Conservation (phyloP, 2,888 invertebrate genomes). For the Stegana nigrithorax region DNA sequence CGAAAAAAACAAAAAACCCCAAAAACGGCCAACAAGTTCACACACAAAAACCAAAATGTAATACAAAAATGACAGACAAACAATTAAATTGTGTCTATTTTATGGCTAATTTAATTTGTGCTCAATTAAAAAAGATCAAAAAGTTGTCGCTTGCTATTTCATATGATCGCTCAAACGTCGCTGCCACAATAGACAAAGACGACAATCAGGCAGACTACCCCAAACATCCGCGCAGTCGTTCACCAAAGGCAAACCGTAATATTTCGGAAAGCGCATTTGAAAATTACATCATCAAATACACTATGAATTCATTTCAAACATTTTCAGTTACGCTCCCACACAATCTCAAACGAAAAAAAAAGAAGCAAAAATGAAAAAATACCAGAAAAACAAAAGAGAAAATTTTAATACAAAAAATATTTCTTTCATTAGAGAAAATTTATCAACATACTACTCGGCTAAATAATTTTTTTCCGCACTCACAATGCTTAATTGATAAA, state of each 20-base stretch:
- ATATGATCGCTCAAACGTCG: background rate
- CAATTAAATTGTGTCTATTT: slow-evolving; percentile 57
- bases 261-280: slow-evolving; percentile 5
- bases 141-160: slow-evolving; percentile 36
- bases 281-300: slow-evolving; percentile 14
- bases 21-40: too few relatives aligned
- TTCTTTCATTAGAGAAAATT: background rate
- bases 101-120: slow-evolving; percentile 58
- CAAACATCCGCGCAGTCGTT: background rate
- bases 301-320: slow-evolving; percentile 9
- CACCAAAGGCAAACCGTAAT: background rate
- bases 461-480: slow-evolving; percentile 11
- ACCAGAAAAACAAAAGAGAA: background rate
- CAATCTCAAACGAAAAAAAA: too few relatives aligned
- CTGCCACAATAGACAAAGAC: background rate
- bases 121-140: slow-evolving; percentile 61
- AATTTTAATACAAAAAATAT: background rate
- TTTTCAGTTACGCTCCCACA: slow-evolving; percentile 7
- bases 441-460: slow-evolving; percentile 7
- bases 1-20: too few relatives aligned
- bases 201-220: background rate
- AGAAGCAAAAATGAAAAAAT: background rate
- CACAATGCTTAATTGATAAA: slow-evolving; percentile 7
- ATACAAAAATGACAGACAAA: too few relatives aligned
- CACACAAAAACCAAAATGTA: too few relatives aligned